A percentile compares a stretch with the other conserved stretches of the same genome.
phyloP scores from a whole-genome alignment of 2,888 invertebrate genomes.

The Camptogramma bilineatum region DNA sequence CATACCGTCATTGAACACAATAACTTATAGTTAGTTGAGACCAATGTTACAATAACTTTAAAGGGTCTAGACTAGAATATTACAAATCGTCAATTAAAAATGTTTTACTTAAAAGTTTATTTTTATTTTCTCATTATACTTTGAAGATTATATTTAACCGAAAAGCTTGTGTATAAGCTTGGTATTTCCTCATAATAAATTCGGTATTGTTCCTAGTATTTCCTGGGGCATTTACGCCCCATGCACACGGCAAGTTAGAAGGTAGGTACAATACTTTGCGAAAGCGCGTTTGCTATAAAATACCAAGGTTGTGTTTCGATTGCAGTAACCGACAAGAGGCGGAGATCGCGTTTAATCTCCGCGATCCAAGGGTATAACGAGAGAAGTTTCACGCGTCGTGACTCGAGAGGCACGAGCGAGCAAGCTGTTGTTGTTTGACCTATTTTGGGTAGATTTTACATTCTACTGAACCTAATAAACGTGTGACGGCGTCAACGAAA shows the following conservation, averaged over 20 bases:
- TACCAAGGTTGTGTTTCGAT: constrained; percentile 52
- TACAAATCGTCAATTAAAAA: no score
- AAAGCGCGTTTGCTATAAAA: constrained; percentile 39
- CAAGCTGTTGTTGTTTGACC: constrained; percentile 35
- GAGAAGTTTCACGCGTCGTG: constrained; percentile 49
- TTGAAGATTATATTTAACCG: not conserved
- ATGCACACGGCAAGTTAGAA: constrained; percentile 22
- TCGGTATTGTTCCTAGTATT: constrained; percentile 6
- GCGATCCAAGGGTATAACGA: constrained; percentile 61
- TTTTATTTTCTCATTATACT: no score
- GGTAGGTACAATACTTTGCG: constrained; percentile 11
- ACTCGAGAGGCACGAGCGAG: constrained; percentile 29
- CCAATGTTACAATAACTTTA: no score
- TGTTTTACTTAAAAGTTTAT: no score
- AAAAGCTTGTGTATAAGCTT: not conserved
- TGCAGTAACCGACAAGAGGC: constrained; percentile 50
- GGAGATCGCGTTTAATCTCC: constrained; percentile 61
- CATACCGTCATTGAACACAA: no score
- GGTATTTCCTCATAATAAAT: constrained; percentile 4
- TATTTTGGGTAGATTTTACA: constrained; percentile 20
- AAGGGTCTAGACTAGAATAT: no score
- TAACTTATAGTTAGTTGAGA: no score
- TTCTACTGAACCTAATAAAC: not conserved
- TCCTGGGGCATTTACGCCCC: constrained; percentile 17
- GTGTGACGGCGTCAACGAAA: no score